Evolutionary conservation across 2,113 vertebrate species (phyloP).

Genomic region (Melanostigma gelatinosum): DNA sequence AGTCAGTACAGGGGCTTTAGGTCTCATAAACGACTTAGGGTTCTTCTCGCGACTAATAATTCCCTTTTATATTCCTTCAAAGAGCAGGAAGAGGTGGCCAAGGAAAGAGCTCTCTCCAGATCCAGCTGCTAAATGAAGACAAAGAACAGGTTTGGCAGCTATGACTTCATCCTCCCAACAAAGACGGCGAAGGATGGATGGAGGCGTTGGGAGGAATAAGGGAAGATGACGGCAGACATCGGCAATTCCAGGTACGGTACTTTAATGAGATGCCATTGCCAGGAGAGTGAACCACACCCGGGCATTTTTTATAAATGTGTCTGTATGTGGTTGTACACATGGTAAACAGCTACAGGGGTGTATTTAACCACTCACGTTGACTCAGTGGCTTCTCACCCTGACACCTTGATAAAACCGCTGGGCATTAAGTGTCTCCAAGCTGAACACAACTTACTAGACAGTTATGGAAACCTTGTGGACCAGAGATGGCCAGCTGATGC

Average conservation of each 20-base stretch:
- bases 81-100: constrained; percentile 51
- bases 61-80: constrained; percentile 20
- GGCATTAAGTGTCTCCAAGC: neutral
- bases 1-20: constrained; percentile 9
- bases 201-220: constrained; percentile 26
- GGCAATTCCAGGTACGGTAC: constrained; percentile 31
- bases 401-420: neutral
- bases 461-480: constrained; percentile 34
- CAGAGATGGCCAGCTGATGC: constrained; percentile 46
- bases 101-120: constrained; percentile 43
- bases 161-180: constrained; percentile 39
- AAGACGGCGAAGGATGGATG: constrained; percentile 36
- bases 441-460: constrained; percentile 13
- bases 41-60: constrained; percentile 2
- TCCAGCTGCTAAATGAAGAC: constrained; percentile 54
- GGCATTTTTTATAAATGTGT: neutral
- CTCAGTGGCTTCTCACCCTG: neutral
- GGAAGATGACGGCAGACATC: constrained; percentile 5
- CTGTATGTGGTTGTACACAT: constrained; percentile 3
- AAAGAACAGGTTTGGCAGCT: constrained; percentile 69
- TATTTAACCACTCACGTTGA: neutral
- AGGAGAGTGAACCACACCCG: constrained; percentile 30
- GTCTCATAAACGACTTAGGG: neutral
- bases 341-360: neutral
- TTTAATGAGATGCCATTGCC: constrained; percentile 14